phyloP scores from a whole-genome alignment of 2,888 invertebrate species.

The Dioctria linearis region DNA sequence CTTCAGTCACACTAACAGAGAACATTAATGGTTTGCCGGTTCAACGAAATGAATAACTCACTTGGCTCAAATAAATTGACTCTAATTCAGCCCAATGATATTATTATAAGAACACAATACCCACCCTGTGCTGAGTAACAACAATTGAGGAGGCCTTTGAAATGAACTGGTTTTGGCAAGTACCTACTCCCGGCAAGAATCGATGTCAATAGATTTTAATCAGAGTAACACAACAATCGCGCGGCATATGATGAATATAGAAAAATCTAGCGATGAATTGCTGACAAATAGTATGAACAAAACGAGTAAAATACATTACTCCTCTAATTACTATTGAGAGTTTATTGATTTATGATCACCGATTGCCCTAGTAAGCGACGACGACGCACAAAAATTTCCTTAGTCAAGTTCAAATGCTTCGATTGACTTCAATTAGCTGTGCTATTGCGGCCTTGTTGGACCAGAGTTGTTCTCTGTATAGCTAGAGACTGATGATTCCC shows the following conservation, averaged over 20 bases:
- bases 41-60: slow-evolving; percentile 37
- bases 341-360: slow-evolving; percentile 37
- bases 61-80: slow-evolving; percentile 57
- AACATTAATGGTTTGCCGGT: too few species aligned
- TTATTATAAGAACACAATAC: slow-evolving; percentile 46
- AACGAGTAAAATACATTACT: neutral
- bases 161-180: slow-evolving; percentile 3
- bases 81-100: slow-evolving; percentile 55
- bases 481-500: too few species aligned
- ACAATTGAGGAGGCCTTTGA: slow-evolving; percentile 22
- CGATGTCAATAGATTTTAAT: slow-evolving; percentile 26
- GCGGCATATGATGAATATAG: slow-evolving; percentile 17
- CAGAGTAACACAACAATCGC: neutral
- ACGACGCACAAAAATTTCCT: slow-evolving; percentile 29
- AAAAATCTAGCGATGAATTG: slow-evolving; percentile 33
- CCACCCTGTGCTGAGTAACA: slow-evolving; percentile 37
- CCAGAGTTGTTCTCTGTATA: too few species aligned
- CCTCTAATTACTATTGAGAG: neutral
- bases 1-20: too few species aligned
- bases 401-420: slow-evolving; percentile 36
- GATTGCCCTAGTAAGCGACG: slow-evolving; percentile 14
- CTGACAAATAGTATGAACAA: neutral
- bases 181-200: neutral
- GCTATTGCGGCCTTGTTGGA: slow-evolving; percentile 32
- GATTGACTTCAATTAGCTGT: slow-evolving; percentile 34